Conservation (phyloP, 2,888 invertebrate species). For the Chymomyza fuscimana region DNA sequence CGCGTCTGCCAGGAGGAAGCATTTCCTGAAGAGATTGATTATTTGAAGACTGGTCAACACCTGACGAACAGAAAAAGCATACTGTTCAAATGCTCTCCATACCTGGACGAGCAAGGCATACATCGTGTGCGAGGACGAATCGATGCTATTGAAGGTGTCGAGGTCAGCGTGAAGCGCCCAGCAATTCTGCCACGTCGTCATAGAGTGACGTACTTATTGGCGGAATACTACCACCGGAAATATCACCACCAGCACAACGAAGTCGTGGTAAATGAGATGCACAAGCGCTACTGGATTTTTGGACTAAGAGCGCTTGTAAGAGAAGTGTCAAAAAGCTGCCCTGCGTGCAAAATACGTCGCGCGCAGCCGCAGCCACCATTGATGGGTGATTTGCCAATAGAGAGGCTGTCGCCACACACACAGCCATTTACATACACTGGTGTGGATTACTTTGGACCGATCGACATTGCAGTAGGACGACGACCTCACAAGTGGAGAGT, state of each 20-base stretch:
- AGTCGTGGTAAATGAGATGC: too few species aligned
- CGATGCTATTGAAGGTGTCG: neutral
- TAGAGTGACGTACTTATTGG: too few species aligned
- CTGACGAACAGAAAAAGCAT: constrained; percentile 10
- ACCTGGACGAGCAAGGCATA: constrained; percentile 18
- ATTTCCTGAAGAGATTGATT: too few species aligned
- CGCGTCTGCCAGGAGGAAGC: too few species aligned
- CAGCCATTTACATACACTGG: too few species aligned
- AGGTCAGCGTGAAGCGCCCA: constrained; percentile 20
- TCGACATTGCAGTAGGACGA: too few species aligned
- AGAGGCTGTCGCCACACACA: too few species aligned
- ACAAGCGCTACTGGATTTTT: too few species aligned
- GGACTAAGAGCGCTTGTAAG: constrained; percentile 7
- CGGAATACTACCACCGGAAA: too few species aligned
- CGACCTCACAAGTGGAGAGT: too few species aligned
- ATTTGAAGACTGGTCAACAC: neutral
- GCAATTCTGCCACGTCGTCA: constrained; percentile 16
- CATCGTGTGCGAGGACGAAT: constrained; percentile 22
- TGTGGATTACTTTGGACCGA: too few species aligned
- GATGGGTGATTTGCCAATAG: constrained; percentile 19
- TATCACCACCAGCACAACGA: too few species aligned
- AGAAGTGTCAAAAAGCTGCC: constrained; percentile 15
- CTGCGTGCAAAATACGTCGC: constrained; percentile 16
- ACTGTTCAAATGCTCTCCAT: constrained; percentile 22
- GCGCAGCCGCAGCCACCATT: constrained; percentile 14